phyloP scores from a whole-genome alignment of 1,140 invertebrate genomes.

The Berghia stephanieae region DNA sequence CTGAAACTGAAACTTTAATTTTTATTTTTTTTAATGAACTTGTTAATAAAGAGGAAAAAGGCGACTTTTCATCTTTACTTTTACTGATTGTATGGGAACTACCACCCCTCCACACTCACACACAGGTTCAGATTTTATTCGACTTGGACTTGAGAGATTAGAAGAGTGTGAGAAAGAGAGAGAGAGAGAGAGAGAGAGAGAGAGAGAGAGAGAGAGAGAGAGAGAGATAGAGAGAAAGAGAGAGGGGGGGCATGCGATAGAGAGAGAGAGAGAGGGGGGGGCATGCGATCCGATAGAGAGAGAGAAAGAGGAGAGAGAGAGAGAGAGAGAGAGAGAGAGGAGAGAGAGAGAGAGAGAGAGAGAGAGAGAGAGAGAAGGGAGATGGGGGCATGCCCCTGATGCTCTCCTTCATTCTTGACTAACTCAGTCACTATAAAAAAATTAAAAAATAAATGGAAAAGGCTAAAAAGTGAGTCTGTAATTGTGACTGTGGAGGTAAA shows the following conservation, averaged over 20 bases:
- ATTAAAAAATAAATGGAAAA: neutral
- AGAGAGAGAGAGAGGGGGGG: neutral
- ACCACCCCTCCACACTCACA: too few relatives aligned
- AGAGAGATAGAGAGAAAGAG: slow-evolving; percentile 7
- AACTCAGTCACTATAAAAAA: neutral
- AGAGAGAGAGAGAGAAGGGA: neutral
- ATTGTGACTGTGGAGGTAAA: neutral
- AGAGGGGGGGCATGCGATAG: slow-evolving; percentile 3
- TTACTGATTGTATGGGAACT: too few relatives aligned
- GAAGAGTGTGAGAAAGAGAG: too few relatives aligned
- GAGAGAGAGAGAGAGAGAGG: neutral
- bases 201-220: slow-evolving; percentile 9
- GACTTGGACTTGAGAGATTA: neutral
- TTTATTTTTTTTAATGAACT: neutral
- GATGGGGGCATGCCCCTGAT: neutral
- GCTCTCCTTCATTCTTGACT: slow-evolving; percentile 13
- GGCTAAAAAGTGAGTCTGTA: neutral
- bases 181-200: slow-evolving; percentile 1
- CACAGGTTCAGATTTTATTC: too few relatives aligned
- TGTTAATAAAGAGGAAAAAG: slow-evolving; percentile 4
- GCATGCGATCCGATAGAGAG: neutral
- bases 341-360: neutral
- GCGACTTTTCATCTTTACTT: too few relatives aligned
- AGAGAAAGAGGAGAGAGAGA: neutral
- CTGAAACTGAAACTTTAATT: neutral